A percentile compares a stretch with the other conserved stretches of the same genome.
These are phyloP conservation scores for Pangasius mekongensis DNA, from an alignment of 2,797 vertebrate genomes.

Conservation along the genomic window DNA sequence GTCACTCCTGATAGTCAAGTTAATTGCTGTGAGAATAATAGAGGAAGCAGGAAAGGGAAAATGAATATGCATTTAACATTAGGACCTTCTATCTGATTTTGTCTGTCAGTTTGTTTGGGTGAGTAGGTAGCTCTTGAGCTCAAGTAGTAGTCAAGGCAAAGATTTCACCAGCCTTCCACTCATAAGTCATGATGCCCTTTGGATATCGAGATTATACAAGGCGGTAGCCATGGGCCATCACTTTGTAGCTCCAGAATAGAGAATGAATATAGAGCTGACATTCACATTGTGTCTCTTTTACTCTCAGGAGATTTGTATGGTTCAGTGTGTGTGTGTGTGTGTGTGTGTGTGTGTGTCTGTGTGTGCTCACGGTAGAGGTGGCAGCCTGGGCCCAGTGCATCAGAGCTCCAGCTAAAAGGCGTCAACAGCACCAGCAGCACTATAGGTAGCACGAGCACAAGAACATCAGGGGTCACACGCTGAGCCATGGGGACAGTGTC, in stretches of 20 bases:
- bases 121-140: not conserved
- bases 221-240: not conserved
- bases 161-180: not conserved
- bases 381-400: constrained; percentile 77
- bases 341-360: constrained; percentile 16
- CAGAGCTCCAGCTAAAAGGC: constrained; percentile 68
- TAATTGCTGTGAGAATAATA: constrained; percentile 76
- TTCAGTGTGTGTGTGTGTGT: not conserved
- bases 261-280: not conserved
- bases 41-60: not conserved
- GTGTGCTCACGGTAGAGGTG: constrained; percentile 81
- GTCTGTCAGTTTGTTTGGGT: not conserved
- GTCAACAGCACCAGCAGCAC: constrained; percentile 70
- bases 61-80: not conserved
- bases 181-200: not conserved
- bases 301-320: not conserved
- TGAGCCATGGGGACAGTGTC: constrained; percentile 67
- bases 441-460: constrained; percentile 67
- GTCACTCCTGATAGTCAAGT: constrained; percentile 86
- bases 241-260: not conserved
- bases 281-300: not conserved
- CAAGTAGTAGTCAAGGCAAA: not conserved
- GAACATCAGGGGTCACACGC: constrained; percentile 58
- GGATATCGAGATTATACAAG: not conserved
- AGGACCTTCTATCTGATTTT: not conserved